A percentile compares a stretch with the other conserved stretches of the same genome.
phyloP scores from a whole-genome alignment of 2,888 invertebrate genomes.

The Rotaria sp. region DNA sequence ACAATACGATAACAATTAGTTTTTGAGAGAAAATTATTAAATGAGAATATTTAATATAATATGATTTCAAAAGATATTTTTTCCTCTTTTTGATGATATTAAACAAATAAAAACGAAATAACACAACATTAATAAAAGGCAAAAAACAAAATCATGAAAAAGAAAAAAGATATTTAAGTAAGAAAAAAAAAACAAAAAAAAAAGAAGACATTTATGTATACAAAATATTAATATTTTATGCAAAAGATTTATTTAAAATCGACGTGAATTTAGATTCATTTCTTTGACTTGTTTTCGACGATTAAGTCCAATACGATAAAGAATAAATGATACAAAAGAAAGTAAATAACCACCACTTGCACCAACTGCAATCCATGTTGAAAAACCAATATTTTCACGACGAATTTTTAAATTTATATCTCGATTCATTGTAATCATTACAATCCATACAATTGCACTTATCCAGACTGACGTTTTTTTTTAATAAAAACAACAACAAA shows the following conservation, averaged over 20 bases:
- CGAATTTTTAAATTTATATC: slow-evolving; percentile 24
- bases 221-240: neutral
- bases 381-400: slow-evolving; percentile 36
- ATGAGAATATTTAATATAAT: too few relatives aligned
- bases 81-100: too few relatives aligned
- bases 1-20: too few relatives aligned
- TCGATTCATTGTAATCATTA: slow-evolving; percentile 38
- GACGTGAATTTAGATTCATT: neutral
- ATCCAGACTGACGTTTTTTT: slow-evolving; percentile 21
- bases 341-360: slow-evolving; percentile 37
- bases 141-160: too few relatives aligned
- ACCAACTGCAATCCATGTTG: slow-evolving; percentile 37
- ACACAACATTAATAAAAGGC: too few relatives aligned
- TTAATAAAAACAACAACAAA: neutral
- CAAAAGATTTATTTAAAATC: neutral
- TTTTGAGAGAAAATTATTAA: too few relatives aligned
- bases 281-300: neutral
- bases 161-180: too few relatives aligned
- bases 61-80: too few relatives aligned
- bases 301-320: slow-evolving; percentile 33
- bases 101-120: too few relatives aligned
- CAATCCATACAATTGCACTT: slow-evolving; percentile 34
- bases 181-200: too few relatives aligned
- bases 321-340: slow-evolving; percentile 32
- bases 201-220: neutral